Percentiles rank a stretch among this genome's conserved stretches.
Conservation (phyloP, 1,140 invertebrate genomes). For the Lordiphosa clarofinis region DNA sequence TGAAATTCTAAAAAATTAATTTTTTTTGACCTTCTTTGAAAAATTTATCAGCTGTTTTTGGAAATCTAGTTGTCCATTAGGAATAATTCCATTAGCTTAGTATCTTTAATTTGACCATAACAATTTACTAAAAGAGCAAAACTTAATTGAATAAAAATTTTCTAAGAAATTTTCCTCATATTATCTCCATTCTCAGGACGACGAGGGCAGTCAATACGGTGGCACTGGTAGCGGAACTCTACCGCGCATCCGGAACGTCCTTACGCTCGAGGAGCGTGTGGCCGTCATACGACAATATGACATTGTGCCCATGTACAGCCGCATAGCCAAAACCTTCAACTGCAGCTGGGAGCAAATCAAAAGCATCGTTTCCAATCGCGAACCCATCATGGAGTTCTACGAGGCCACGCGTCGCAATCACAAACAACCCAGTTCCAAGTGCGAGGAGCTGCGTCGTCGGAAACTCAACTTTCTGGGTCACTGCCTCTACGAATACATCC, state of each 20-base stretch:
- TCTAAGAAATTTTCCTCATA: neutral
- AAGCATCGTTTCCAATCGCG: conserved; percentile 65
- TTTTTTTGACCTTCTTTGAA: no score
- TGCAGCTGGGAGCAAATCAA: conserved; percentile 78
- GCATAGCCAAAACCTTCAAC: conserved; percentile 71
- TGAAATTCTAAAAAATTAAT: no score
- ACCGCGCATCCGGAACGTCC: conserved; percentile 60
- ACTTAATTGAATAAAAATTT: no score
- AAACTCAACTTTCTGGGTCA: conserved; percentile 65
- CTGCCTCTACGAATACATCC: conserved; percentile 71
- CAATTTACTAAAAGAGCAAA: no score
- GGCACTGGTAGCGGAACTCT: conserved; percentile 15
- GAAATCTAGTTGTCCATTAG: no score
- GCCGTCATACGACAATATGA: conserved; percentile 66
- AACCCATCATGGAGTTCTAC: conserved; percentile 63
- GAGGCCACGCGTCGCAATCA: conserved; percentile 42
- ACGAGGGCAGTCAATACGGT: conserved; percentile 3
- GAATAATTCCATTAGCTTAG: no score
- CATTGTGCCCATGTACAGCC: conserved; percentile 67
- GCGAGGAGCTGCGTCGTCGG: conserved; percentile 51
- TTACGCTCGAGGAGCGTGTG: conserved; percentile 70
- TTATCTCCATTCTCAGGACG: conserved; percentile 20
- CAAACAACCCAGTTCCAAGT: conserved; percentile 30
- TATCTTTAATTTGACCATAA: no score
- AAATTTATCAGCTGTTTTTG: no score